Conservation (phyloP, 2,888 invertebrate species). For the Drosophila neotestacea region DNA sequence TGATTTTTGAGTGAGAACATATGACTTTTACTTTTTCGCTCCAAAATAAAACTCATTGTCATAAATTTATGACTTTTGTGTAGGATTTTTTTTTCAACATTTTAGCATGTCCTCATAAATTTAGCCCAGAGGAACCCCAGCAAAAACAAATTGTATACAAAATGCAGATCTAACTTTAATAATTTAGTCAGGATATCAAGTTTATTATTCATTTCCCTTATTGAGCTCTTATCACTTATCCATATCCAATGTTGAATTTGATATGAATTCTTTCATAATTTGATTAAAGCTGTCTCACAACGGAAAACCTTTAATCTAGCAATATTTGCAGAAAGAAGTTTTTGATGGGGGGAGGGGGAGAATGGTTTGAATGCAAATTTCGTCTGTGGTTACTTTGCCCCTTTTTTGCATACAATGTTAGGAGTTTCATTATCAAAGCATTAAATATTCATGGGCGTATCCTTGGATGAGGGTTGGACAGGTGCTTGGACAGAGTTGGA, state of each 20-base stretch:
- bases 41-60: too few species aligned
- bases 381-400: slow-evolving; percentile 8
- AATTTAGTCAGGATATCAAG: not conserved
- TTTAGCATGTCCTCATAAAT: too few species aligned
- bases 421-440: slow-evolving; percentile 53
- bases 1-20: too few species aligned
- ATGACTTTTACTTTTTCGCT: too few species aligned
- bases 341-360: not conserved
- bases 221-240: not conserved
- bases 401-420: not conserved
- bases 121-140: too few species aligned
- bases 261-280: not conserved
- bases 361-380: slow-evolving; percentile 11
- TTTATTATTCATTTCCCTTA: not conserved
- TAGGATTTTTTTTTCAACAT: too few species aligned
- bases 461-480: slow-evolving; percentile 4
- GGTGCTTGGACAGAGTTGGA: slow-evolving; percentile 20
- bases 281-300: slow-evolving; percentile 7
- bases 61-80: too few species aligned
- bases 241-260: slow-evolving; percentile 2
- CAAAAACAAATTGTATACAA: too few species aligned
- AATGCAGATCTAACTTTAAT: not conserved
- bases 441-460: slow-evolving; percentile 53
- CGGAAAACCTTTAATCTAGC: not conserved
- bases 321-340: not conserved